Evolutionary conservation across 2,797 vertebrate species (phyloP).

Genomic region (Hapalemur alaotrensis): DNA sequence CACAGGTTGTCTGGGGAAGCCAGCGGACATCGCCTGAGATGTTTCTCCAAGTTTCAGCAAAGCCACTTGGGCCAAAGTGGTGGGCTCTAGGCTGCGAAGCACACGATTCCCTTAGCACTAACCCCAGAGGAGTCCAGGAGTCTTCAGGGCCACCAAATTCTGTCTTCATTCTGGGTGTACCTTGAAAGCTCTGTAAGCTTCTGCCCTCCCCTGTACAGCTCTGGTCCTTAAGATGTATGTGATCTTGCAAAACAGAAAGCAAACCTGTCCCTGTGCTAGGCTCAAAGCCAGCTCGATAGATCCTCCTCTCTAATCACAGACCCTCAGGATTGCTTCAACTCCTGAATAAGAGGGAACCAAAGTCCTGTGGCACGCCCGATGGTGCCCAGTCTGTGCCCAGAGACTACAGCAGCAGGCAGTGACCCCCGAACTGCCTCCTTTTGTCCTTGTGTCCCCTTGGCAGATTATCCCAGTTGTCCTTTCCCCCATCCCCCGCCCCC

Average conservation of each 20-base stretch:
- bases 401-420: constrained; percentile 53
- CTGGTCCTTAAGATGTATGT: neutral
- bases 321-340: neutral
- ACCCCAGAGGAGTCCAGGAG: neutral
- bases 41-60: neutral
- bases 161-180: neutral
- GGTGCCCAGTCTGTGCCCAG: neutral
- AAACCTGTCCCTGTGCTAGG: neutral
- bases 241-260: neutral
- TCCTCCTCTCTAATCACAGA: neutral
- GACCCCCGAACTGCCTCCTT: neutral
- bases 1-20: neutral
- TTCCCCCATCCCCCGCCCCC: neutral
- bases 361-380: neutral
- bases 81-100: neutral
- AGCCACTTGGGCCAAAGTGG: neutral
- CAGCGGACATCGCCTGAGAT: neutral
- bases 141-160: neutral
- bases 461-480: constrained; percentile 49
- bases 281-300: neutral
- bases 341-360: neutral
- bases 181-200: neutral
- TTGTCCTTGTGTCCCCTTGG: constrained; percentile 54
- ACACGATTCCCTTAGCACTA: neutral
- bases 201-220: neutral